These are phyloP conservation scores for Amorpha juglandis DNA, from an alignment of 2,888 invertebrate species.

Conservation along the genomic window DNA sequence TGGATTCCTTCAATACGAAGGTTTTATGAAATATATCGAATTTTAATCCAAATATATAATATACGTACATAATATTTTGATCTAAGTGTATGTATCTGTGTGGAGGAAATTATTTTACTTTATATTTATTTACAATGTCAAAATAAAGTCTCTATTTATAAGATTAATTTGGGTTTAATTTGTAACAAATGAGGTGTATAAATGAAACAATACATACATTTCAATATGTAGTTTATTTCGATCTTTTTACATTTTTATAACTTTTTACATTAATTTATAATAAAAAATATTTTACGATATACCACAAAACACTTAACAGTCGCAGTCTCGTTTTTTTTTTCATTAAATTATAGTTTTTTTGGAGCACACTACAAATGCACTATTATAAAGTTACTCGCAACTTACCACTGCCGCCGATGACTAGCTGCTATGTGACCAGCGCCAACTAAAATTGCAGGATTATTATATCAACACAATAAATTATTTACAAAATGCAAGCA, in stretches of 20 bases:
- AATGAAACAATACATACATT: constrained; percentile 24
- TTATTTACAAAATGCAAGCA: not conserved
- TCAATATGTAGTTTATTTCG: constrained; percentile 28
- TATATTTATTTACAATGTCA: constrained; percentile 81
- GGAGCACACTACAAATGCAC: constrained; percentile 68
- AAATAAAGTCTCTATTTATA: constrained; percentile 80
- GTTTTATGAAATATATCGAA: constrained; percentile 71
- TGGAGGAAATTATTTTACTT: constrained; percentile 70
- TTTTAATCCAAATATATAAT: constrained; percentile 68
- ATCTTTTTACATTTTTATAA: constrained; percentile 46
- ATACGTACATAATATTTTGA: constrained; percentile 74
- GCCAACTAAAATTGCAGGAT: constrained; percentile 68
- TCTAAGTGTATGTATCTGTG: constrained; percentile 75
- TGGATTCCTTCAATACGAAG: constrained; percentile 53
- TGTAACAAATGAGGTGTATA: constrained; percentile 22
- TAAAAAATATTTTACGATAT: constrained; percentile 33
- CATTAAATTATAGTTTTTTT: constrained; percentile 34
- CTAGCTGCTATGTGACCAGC: constrained; percentile 33
- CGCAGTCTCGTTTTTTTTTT: constrained; percentile 46
- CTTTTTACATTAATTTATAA: constrained; percentile 37
- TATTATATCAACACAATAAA: constrained; percentile 9
- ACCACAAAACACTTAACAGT: constrained; percentile 48
- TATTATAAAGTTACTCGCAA: constrained; percentile 67
- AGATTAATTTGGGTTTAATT: constrained; percentile 54
- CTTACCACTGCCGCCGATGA: constrained; percentile 65